These are phyloP conservation scores for Drosophila arawakana DNA, from an alignment of 1,140 invertebrate genomes.

Conservation along the genomic window DNA sequence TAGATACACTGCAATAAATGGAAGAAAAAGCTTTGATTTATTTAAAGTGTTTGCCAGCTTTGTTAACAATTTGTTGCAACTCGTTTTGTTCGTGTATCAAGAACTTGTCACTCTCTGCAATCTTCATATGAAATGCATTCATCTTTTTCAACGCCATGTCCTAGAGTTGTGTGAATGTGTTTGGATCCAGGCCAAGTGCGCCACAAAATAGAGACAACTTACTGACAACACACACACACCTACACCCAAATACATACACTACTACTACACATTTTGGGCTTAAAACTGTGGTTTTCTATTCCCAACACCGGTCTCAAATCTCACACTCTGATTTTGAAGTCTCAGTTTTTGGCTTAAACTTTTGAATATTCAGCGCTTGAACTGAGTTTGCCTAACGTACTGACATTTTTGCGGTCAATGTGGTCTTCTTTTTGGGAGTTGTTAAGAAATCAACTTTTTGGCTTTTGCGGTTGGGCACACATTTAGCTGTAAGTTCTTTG, in stretches of 20 bases:
- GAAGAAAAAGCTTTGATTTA: background rate
- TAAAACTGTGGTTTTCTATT: constrained; percentile 68
- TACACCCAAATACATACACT: background rate
- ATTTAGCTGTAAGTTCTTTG: constrained; percentile 44
- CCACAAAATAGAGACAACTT: constrained; percentile 75
- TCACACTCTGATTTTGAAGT: background rate
- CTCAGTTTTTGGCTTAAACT: constrained; percentile 42
- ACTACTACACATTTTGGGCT: constrained; percentile 42
- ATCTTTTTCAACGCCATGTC: constrained; percentile 59
- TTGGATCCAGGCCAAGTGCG: constrained; percentile 33
- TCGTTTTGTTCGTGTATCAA: constrained; percentile 3
- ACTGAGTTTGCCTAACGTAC: constrained; percentile 29
- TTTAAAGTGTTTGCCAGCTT: no score
- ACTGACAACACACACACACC: constrained; percentile 56
- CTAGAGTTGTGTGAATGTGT: constrained; percentile 17
- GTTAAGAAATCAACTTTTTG: constrained; percentile 80
- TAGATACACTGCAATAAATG: background rate
- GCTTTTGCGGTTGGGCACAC: constrained; percentile 68
- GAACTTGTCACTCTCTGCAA: constrained; percentile 24
- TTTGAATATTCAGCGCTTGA: constrained; percentile 36
- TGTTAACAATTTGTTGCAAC: background rate
- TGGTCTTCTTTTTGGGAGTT: constrained; percentile 49
- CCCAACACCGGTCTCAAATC: constrained; percentile 11
- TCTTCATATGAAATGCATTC: constrained; percentile 73
- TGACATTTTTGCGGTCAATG: constrained; percentile 63